phyloP scores from a whole-genome alignment of 2,888 invertebrate genomes.

The Caenorhabditis sinica region DNA sequence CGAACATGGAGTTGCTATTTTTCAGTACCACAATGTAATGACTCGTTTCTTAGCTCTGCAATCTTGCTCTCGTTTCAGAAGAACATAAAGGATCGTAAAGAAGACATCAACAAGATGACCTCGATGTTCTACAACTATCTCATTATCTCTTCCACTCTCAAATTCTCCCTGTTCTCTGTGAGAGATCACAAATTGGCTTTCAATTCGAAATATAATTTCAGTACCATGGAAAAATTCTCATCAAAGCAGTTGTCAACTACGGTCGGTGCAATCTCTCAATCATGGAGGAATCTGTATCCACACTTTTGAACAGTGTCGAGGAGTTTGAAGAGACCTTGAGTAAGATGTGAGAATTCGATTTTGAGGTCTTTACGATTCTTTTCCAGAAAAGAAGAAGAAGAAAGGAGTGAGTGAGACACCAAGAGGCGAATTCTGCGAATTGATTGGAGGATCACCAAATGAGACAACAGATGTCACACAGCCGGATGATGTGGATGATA shows the following conservation, averaged over 20 bases:
- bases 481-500: constrained; percentile 14
- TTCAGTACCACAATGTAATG: constrained; percentile 61
- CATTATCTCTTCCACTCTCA: constrained; percentile 38
- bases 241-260: constrained; percentile 59
- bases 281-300: constrained; percentile 67
- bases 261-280: constrained; percentile 58
- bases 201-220: constrained; percentile 1
- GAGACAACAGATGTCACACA: constrained; percentile 64
- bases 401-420: constrained; percentile 35
- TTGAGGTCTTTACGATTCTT: not conserved
- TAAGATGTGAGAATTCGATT: constrained; percentile 18
- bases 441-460: constrained; percentile 62
- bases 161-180: constrained; percentile 51
- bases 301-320: constrained; percentile 61
- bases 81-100: constrained; percentile 21
- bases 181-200: not conserved
- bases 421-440: constrained; percentile 19
- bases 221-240: constrained; percentile 55
- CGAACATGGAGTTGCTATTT: constrained; percentile 59
- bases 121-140: constrained; percentile 63
- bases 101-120: constrained; percentile 49
- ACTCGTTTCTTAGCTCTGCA: not conserved
- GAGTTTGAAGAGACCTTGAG: constrained; percentile 65
- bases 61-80: constrained; percentile 25
- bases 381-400: constrained; percentile 57